A percentile compares a stretch with the other conserved stretches of the same genome.
These are phyloP conservation scores for Elgonia sp. DNA, from an alignment of 2,888 invertebrate species.

Conservation along the genomic window DNA sequence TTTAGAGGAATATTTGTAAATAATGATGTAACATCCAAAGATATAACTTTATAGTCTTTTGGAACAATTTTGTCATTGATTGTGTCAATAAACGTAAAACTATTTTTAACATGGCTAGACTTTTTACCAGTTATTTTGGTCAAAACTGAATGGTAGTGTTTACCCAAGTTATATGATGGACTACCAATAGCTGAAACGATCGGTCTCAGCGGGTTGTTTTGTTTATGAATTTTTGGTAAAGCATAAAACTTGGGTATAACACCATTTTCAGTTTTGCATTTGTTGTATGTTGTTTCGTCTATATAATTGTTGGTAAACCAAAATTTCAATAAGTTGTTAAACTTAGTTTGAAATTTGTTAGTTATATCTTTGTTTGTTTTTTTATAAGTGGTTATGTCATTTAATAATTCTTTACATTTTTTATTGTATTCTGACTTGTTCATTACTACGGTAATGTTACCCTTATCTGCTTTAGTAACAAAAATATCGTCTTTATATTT, in stretches of 20 bases:
- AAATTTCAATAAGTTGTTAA: background rate
- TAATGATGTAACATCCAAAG: too few relatives aligned
- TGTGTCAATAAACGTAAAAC: too few relatives aligned
- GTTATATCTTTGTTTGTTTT: background rate
- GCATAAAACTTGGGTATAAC: too few relatives aligned
- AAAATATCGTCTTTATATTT: background rate
- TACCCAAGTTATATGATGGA: background rate
- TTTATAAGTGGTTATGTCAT: background rate
- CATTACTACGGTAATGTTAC: constrained; percentile 5
- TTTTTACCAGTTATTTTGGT: background rate
- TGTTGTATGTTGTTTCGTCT: background rate
- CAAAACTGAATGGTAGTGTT: background rate
- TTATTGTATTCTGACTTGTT: background rate
- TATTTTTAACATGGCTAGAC: background rate
- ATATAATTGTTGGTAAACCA: background rate
- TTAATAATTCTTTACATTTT: background rate
- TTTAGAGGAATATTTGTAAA: too few relatives aligned
- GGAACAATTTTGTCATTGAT: too few relatives aligned
- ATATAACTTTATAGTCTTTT: too few relatives aligned
- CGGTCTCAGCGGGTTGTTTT: background rate
- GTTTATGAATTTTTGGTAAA: background rate
- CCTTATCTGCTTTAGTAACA: constrained; percentile 17
- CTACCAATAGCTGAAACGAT: background rate
- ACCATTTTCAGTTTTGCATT: too few relatives aligned
- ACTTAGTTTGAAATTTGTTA: background rate